phyloP scores from a whole-genome alignment of 1,140 invertebrate genomes.

The Magallana gigas region DNA sequence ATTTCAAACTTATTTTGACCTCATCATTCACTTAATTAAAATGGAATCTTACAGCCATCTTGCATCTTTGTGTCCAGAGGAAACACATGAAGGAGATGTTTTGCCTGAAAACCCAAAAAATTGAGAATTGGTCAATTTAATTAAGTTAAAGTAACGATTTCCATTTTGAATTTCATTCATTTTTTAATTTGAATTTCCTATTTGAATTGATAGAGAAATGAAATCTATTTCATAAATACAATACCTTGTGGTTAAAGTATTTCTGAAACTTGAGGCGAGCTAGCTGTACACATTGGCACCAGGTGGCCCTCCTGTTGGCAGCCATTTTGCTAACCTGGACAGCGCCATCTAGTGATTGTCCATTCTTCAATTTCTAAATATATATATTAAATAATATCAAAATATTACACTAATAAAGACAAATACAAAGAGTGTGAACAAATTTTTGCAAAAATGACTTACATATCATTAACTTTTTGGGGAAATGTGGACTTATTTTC shows the following conservation, averaged over 20 bases:
- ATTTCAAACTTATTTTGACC: no score
- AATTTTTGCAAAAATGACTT: no score
- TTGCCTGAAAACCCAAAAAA: constrained; percentile 72
- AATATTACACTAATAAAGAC: no score
- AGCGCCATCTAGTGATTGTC: constrained; percentile 70
- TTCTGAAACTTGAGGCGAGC: constrained; percentile 79
- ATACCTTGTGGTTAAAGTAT: constrained; percentile 80
- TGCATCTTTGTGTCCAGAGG: constrained; percentile 76
- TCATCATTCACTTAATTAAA: no score
- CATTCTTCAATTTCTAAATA: constrained; percentile 67
- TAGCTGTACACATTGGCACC: constrained; percentile 75
- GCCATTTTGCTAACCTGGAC: constrained; percentile 72
- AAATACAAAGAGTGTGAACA: background rate
- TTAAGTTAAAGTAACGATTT: background rate
- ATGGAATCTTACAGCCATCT: constrained; percentile 75
- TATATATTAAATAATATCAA: no score
- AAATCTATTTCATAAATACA: background rate
- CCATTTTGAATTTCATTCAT: no score
- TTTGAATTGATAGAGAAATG: background rate
- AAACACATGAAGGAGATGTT: constrained; percentile 77
- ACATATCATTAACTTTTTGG: no score
- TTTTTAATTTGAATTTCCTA: background rate
- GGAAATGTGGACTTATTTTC: no score
- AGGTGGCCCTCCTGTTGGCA: constrained; percentile 63
- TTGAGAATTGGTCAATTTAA: background rate